Conservation (phyloP, 2,113 vertebrate species). For the Sardina pilchardus region DNA sequence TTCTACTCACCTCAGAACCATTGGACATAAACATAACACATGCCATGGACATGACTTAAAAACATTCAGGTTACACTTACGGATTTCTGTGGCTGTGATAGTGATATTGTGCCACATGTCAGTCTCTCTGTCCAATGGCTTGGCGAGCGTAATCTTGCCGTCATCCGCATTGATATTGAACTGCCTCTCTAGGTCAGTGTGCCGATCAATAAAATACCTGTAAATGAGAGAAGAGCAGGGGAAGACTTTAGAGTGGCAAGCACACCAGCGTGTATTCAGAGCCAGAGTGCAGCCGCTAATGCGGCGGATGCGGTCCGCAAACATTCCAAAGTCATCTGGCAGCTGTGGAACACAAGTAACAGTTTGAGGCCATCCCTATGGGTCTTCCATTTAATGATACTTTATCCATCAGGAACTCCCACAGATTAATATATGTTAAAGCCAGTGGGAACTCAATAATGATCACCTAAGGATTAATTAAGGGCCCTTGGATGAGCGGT, state of each 20-base stretch:
- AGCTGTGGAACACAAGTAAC: slow-evolving; percentile 21
- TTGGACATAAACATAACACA: not conserved
- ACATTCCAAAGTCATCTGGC: not conserved
- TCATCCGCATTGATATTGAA: slow-evolving; percentile 97
- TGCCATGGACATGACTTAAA: not conserved
- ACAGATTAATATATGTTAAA: slow-evolving; percentile 58
- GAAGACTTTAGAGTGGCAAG: not conserved
- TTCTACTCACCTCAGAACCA: not conserved
- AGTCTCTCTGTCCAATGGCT: slow-evolving; percentile 89
- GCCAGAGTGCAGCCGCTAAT: not conserved
- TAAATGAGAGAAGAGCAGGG: slow-evolving; percentile 40
- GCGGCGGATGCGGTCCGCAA: not conserved
- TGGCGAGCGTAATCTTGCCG: slow-evolving; percentile 93
- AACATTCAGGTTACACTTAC: slow-evolving; percentile 76
- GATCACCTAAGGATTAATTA: slow-evolving; percentile 80
- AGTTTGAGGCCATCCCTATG: slow-evolving; percentile 31
- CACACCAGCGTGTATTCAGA: not conserved
- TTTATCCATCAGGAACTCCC: slow-evolving; percentile 55
- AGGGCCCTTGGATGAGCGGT: slow-evolving; percentile 44
- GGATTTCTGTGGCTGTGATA: slow-evolving; percentile 92
- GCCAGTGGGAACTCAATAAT: slow-evolving; percentile 69
- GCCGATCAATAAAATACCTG: slow-evolving; percentile 98
- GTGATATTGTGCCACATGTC: slow-evolving; percentile 98
- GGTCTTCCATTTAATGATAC: slow-evolving; percentile 32
- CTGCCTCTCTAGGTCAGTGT: slow-evolving; percentile 96